Evolutionary conservation across 2,113 vertebrate species (phyloP), one percentile per base, ranked within the genome.

Genomic region (Petrocephalus microphthalmus): DNA sequence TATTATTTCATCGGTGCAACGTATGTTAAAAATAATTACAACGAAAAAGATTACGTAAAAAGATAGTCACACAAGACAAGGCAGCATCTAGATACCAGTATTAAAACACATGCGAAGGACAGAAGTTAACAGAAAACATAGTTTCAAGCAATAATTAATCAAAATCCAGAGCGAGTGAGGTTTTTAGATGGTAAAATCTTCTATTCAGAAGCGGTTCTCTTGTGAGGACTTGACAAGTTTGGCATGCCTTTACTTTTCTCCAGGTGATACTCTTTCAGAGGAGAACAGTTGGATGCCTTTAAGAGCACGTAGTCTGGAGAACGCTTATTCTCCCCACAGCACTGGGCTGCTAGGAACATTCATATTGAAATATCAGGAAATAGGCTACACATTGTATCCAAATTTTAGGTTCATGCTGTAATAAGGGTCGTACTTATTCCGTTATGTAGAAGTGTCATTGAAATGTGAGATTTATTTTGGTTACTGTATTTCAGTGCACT

Each of bases 151-250:
- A 87, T 67, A 87, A 64, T 87, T 1, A 87, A 67, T 64, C 42
- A 87, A 49, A 87, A 17, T 85, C 51, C n/a, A 25, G 22, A 0
- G 51, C 11, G 29, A 51, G n/a, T 15, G 25, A 17, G 53, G 22
- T 19, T 85, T 85, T 82, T 17, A n/a, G 7, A 85, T 1, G 53
- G 84, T 53, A 29, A 85, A 85, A 25, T 47, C 47, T n/a, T 22
- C 45, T 45, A 49, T 49, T 83, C 47, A 47, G 81, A n/a, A 19
- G 29, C 57, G 13, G 60, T 42, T 71, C 47, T 33, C 42, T 51
- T 78, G 2, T 15, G n/a, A 87, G 22, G n/a, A 51, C 49, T 87
- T 87, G 49, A 78, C n/a, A 60, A 54, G 67, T 81, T 78, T 81
- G 64, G 29, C 19, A 87, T 33, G 67, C 37, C 25, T 81, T 17